These are phyloP conservation scores for Pampusana beccarii DNA, from an alignment of 2,113 vertebrate genomes.

Conservation along the genomic window DNA sequence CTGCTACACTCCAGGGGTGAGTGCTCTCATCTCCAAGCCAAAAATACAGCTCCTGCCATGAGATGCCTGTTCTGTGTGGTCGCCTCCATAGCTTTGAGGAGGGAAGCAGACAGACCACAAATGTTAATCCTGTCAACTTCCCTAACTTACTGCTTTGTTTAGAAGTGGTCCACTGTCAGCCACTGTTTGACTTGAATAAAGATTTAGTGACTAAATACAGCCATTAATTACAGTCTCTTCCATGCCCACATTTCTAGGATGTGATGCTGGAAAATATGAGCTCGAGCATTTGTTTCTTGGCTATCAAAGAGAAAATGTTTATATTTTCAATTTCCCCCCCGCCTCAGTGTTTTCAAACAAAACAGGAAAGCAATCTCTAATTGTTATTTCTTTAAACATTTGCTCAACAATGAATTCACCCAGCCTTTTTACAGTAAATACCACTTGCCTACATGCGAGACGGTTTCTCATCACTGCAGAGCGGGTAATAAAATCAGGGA, in stretches of 20 bases:
- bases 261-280: not conserved
- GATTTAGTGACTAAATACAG: not conserved
- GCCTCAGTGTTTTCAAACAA: not conserved
- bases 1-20: not conserved
- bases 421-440: constrained; percentile 7
- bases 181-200: not conserved
- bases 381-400: constrained; percentile 15
- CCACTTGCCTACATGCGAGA: not conserved
- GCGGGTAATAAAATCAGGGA: not conserved
- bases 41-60: not conserved
- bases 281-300: not conserved
- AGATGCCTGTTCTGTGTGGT: not conserved
- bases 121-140: not conserved
- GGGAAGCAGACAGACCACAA: not conserved
- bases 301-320: not conserved
- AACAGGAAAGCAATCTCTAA: not conserved
- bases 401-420: not conserved
- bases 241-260: not conserved
- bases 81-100: not conserved
- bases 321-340: not conserved
- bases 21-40: not conserved
- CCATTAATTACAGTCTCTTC: not conserved
- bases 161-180: not conserved
- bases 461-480: not conserved
- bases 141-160: not conserved